These are phyloP conservation scores for Oreochromis tanganicae DNA, from an alignment of 2,113 vertebrate genomes.

Conservation along the genomic window DNA sequence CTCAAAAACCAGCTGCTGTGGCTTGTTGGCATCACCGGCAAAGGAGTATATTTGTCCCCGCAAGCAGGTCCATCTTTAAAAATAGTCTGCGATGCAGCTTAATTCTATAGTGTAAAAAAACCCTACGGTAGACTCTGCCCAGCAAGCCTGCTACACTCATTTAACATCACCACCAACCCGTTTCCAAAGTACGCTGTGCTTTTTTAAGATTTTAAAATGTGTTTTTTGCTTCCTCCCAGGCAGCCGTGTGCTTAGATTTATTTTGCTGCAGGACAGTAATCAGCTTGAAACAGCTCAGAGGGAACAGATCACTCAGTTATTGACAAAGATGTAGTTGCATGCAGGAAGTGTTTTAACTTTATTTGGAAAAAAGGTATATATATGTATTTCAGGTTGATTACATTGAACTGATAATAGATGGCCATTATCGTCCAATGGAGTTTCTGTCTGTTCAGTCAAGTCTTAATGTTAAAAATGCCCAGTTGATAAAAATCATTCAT, in stretches of 20 bases:
- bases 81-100: background rate
- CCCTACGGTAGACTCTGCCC: background rate
- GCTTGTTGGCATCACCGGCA: background rate
- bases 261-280: background rate
- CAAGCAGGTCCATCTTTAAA: background rate
- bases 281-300: background rate
- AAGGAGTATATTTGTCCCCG: background rate
- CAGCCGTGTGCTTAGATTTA: background rate
- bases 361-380: background rate
- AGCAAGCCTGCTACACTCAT: background rate
- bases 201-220: background rate
- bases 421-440: background rate
- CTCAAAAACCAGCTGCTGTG: background rate
- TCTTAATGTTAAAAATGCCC: background rate
- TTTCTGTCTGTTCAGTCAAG: background rate
- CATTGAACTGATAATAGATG: background rate
- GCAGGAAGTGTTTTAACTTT: background rate
- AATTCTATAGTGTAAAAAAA: background rate
- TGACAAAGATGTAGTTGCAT: background rate
- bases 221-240: background rate
- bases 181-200: background rate
- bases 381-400: background rate
- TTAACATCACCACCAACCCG: background rate
- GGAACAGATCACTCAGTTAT: background rate
- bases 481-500: background rate